Evolutionary conservation across 2,888 invertebrate species (phyloP).

Genomic region (Melikaiella ostensackeni): DNA sequence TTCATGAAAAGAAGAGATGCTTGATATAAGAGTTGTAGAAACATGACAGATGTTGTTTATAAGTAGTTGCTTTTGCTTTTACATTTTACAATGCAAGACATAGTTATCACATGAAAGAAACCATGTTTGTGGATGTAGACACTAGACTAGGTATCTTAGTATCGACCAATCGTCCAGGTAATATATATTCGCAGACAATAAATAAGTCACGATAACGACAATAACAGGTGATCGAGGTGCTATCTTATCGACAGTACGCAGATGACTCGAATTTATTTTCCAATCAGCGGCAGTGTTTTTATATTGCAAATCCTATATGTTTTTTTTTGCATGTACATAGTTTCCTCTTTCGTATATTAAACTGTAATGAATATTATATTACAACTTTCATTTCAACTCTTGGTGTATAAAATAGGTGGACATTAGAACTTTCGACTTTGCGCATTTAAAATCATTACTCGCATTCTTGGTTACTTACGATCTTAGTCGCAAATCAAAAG

Average conservation of each 20-base stretch:
- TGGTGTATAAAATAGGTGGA: background rate
- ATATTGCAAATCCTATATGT: conserved; percentile 48
- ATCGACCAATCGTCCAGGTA: conserved; percentile 45
- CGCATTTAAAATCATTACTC: background rate
- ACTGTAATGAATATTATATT: background rate
- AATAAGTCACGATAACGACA: conserved; percentile 58
- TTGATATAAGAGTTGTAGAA: background rate
- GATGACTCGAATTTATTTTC: conserved; percentile 64
- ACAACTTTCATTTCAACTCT: background rate
- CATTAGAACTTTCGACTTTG: no score
- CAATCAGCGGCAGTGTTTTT: conserved; percentile 55
- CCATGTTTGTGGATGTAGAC: background rate
- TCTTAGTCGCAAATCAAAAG: conserved; percentile 39
- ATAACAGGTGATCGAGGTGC: conserved; percentile 47
- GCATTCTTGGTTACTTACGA: background rate
- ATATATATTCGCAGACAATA: conserved; percentile 58
- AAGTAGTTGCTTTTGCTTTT: background rate
- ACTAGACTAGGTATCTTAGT: background rate
- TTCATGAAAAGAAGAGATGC: background rate
- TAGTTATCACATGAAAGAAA: background rate
- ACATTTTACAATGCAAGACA: background rate
- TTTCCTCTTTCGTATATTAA: background rate
- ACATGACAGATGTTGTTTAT: background rate
- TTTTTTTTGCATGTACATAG: background rate
- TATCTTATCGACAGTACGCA: conserved; percentile 63